Conservation (phyloP, 2,113 vertebrate genomes). For the Salminus brasiliensis region DNA sequence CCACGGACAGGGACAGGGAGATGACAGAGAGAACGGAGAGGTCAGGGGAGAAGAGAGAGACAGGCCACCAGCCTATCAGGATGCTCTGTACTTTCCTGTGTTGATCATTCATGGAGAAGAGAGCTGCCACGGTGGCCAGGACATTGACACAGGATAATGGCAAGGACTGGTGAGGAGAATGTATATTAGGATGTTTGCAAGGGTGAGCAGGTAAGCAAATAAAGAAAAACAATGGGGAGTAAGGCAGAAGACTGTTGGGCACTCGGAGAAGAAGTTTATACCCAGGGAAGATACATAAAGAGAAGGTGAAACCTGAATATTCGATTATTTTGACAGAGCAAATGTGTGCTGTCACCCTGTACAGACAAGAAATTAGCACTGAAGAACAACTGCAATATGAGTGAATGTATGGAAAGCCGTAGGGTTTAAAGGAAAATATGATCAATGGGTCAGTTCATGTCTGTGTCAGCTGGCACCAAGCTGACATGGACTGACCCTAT, state of each 20-base stretch:
- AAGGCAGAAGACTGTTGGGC: not conserved
- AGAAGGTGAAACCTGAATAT: conserved; percentile 11
- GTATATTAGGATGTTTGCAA: conserved; percentile 33
- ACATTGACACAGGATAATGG: conserved; percentile 49
- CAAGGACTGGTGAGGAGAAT: not conserved
- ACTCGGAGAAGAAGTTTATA: conserved; percentile 4
- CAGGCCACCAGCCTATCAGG: conserved; percentile 75
- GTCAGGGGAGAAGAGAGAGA: conserved; percentile 46
- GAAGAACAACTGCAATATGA: conserved; percentile 14
- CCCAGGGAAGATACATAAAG: not conserved
- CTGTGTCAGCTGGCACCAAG: not conserved
- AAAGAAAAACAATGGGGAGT: not conserved
- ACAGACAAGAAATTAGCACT: not conserved
- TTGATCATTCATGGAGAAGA: conserved; percentile 78
- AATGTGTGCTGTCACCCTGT: not conserved
- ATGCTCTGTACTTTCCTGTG: conserved; percentile 78
- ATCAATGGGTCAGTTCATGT: conserved; percentile 15
- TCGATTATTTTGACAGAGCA: not conserved
- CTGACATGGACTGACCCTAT: conserved; percentile 23
- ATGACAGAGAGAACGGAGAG: conserved; percentile 28
- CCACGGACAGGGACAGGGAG: conserved; percentile 26
- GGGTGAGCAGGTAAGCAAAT: conserved; percentile 22
- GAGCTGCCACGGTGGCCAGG: conserved; percentile 66
- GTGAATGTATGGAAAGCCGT: conserved; percentile 21
- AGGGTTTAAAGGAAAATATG: conserved; percentile 32